Evolutionary conservation across 2,113 vertebrate species (phyloP).

Genomic region (Symphodus melops): DNA sequence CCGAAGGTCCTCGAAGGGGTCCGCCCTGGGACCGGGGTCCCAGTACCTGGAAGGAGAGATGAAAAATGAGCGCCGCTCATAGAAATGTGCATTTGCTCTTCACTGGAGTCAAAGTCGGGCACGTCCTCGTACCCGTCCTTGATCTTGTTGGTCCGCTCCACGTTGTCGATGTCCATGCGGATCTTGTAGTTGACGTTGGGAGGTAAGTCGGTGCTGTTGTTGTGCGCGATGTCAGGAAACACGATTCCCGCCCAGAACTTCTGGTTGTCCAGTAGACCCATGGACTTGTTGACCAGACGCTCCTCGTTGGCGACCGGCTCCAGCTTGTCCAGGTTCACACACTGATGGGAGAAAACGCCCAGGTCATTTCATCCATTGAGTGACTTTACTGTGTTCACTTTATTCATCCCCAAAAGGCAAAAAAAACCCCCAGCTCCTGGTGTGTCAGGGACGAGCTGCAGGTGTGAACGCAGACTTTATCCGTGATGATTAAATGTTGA

Average conservation of each 20-base stretch:
- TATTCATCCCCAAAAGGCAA: no score
- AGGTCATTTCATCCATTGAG: neutral
- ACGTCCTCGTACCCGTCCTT: constrained; percentile 88
- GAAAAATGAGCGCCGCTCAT: neutral
- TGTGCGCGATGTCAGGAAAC: constrained; percentile 86
- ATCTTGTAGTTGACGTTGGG: constrained; percentile 96
- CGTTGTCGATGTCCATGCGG: constrained; percentile 99
- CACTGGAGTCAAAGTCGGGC: neutral
- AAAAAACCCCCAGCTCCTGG: no score
- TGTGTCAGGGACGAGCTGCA: no score
- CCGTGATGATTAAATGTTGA: no score
- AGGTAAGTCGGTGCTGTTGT: constrained; percentile 86
- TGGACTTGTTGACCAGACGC: constrained; percentile 91
- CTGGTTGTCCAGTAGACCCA: constrained; percentile 91
- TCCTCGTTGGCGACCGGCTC: constrained; percentile 93
- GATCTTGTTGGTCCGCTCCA: constrained; percentile 98
- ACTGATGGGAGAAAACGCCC: constrained; percentile 77
- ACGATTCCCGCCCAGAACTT: constrained; percentile 98
- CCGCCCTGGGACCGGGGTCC: constrained; percentile 98
- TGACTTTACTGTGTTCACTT: no score
- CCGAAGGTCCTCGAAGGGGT: constrained; percentile 97
- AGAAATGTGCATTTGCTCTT: neutral
- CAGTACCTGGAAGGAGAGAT: constrained; percentile 86
- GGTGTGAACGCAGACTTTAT: no score
- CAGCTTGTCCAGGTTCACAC: constrained; percentile 96